Evolutionary conservation across 2,888 invertebrate species (phyloP).

Genomic region (Leptinotarsa juncta): DNA sequence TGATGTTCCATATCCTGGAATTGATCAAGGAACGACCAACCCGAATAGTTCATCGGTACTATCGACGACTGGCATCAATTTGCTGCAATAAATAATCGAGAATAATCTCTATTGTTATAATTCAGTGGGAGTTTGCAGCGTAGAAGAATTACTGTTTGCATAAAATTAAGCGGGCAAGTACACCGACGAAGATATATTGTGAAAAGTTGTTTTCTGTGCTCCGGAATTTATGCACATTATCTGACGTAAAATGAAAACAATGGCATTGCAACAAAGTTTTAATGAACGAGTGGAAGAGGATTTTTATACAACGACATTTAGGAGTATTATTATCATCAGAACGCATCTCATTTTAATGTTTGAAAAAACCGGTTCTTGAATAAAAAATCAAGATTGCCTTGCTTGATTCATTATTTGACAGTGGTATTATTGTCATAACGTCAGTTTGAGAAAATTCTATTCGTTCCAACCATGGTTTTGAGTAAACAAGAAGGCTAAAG

Average conservation of each 20-base stretch:
- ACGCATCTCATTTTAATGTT: no score
- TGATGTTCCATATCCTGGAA: slow-evolving; percentile 27
- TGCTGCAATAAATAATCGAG: slow-evolving; percentile 31
- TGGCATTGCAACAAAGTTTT: not conserved
- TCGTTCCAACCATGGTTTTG: no score
- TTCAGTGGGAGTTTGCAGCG: slow-evolving; percentile 32
- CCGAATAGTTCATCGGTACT: slow-evolving; percentile 25
- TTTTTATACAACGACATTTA: not conserved
- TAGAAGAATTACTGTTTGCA: slow-evolving; percentile 24
- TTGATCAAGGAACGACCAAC: slow-evolving; percentile 22
- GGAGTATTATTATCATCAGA: no score
- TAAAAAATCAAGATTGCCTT: no score
- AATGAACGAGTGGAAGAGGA: not conserved
- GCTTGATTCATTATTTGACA: no score
- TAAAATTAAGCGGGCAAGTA: slow-evolving; percentile 30
- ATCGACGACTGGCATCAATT: slow-evolving; percentile 29
- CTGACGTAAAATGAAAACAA: not conserved
- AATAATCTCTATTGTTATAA: slow-evolving; percentile 36
- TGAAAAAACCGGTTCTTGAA: no score
- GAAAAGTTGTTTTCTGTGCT: not conserved
- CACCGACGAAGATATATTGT: slow-evolving; percentile 19
- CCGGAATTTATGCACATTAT: not conserved
- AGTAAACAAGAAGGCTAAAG: no score
- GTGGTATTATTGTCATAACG: no score
- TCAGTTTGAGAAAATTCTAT: no score